Evolutionary conservation across 1,140 invertebrate genomes (phyloP).

Genomic region (Dinoponera quadriceps): DNA sequence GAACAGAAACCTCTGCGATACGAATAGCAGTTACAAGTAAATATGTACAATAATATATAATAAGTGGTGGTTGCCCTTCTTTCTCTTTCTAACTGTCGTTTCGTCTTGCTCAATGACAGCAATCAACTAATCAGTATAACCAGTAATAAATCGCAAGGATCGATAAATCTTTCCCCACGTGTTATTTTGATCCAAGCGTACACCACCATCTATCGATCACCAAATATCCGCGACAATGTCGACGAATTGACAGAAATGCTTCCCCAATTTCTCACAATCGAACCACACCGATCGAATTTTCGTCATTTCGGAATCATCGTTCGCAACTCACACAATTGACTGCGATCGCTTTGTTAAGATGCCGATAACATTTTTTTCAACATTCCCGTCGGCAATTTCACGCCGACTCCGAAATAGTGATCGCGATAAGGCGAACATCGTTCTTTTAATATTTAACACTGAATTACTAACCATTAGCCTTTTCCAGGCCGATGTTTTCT

Average conservation of each 20-base stretch:
- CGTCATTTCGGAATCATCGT: constrained; percentile 45
- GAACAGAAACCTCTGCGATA: constrained; percentile 76
- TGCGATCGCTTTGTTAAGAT: constrained; percentile 33
- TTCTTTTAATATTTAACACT: neutral
- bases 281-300: neutral
- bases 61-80: constrained; percentile 68
- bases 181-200: constrained; percentile 41
- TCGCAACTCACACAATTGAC: constrained; percentile 8
- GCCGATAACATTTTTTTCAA: constrained; percentile 20
- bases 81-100: constrained; percentile 61
- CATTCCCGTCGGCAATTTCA: neutral
- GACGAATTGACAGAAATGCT: constrained; percentile 72
- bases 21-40: constrained; percentile 76
- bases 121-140: constrained; percentile 77
- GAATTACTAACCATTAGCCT: too few relatives aligned
- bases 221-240: constrained; percentile 72
- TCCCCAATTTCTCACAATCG: constrained; percentile 18
- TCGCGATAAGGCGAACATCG: constrained; percentile 26
- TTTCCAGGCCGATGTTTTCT: too few relatives aligned
- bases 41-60: constrained; percentile 79
- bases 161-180: constrained; percentile 52
- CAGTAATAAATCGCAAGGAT: constrained; percentile 78
- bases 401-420: neutral
- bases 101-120: constrained; percentile 66
- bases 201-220: constrained; percentile 63